Conservation (phyloP, 2,888 invertebrate species). For the Oligia latruncula region DNA sequence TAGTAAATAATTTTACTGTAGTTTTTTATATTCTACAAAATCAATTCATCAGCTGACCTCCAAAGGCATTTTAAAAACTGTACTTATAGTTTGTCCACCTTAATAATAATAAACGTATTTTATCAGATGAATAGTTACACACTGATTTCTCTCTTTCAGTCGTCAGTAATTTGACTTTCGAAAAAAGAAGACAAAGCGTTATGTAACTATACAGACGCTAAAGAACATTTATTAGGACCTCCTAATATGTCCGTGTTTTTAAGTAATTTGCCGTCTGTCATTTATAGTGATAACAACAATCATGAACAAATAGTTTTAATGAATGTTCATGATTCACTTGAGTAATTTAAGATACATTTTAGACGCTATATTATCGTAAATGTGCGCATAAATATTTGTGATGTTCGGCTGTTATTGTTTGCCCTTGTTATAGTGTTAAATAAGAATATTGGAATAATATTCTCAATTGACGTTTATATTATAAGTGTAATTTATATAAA, state of each 20-base stretch:
- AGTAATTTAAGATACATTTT: constrained; percentile 27
- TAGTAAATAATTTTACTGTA: background rate
- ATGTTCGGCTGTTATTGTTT: constrained; percentile 68
- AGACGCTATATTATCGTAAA: constrained; percentile 38
- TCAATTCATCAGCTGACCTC: background rate
- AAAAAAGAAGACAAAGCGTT: no score
- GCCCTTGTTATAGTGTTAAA: constrained; percentile 38
- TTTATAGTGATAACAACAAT: constrained; percentile 7
- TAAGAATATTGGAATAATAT: constrained; percentile 18
- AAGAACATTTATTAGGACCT: no score
- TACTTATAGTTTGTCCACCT: background rate
- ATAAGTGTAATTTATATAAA: constrained; percentile 31
- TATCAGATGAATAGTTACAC: no score
- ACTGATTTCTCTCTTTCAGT: no score
- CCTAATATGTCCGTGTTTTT: background rate
- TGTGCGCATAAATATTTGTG: constrained; percentile 62
- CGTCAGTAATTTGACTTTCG: no score
- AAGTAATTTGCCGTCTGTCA: background rate
- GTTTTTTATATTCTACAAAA: background rate
- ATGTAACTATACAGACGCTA: no score
- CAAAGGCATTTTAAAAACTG: background rate
- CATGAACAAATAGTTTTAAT: constrained; percentile 42
- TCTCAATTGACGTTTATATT: constrained; percentile 37
- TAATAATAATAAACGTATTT: no score
- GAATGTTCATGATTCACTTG: background rate